phyloP scores from a whole-genome alignment of 2,113 vertebrate species.

The Corythaixoides concolor region DNA sequence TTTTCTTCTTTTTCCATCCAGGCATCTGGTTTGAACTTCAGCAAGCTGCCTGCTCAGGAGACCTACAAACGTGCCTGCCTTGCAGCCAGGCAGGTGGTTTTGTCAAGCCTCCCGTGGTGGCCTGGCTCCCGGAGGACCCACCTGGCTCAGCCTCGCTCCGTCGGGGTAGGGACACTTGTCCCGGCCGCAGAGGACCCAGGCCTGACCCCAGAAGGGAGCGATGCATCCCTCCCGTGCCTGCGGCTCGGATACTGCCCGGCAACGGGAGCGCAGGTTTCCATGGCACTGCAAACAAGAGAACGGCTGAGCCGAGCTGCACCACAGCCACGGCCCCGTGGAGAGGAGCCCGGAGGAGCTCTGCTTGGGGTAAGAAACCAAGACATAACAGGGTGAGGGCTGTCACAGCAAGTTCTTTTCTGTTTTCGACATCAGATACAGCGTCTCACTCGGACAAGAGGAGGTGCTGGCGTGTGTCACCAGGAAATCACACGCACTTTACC shows the following conservation, averaged over 20 bases:
- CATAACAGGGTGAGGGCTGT: not conserved
- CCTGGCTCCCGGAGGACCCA: not conserved
- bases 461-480: rapidly evolving
- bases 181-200: rapidly evolving
- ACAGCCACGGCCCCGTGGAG: not conserved
- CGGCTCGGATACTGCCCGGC: not conserved
- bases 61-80: rapidly evolving
- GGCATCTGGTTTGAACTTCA: rapidly evolving
- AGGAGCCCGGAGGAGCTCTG: not conserved
- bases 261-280: not conserved
- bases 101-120: rapidly evolving
- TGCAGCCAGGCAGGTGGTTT: not conserved
- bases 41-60: rapidly evolving
- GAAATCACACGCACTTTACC: not conserved
- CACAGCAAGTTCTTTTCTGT: not conserved
- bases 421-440: rapidly evolving
- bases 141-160: not conserved
- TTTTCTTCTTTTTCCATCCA: not conserved
- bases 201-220: not conserved
- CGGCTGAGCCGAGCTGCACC: not conserved
- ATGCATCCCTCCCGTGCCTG: not conserved
- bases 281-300: not conserved
- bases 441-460: rapidly evolving
- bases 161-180: not conserved
- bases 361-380: not conserved